These are phyloP conservation scores for Cephalopachus bancanus DNA, from an alignment of 2,797 vertebrate genomes.

Conservation along the genomic window DNA sequence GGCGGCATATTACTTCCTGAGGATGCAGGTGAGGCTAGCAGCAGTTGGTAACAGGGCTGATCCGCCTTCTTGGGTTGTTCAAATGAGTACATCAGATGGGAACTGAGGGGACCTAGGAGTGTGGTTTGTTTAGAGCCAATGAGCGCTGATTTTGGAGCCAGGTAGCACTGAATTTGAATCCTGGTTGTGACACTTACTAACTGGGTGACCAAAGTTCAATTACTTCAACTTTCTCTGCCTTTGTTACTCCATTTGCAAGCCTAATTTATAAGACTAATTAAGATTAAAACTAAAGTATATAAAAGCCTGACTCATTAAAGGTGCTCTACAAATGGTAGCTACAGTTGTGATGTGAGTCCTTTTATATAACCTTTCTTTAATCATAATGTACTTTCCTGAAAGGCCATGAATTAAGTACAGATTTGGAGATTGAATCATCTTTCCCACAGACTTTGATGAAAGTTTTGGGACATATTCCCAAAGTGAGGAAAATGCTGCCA, in stretches of 20 bases:
- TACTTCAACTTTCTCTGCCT: neutral
- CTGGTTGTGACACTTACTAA: neutral
- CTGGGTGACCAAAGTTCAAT: neutral
- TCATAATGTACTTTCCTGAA: neutral
- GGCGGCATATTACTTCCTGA: neutral
- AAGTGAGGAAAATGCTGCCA: neutral
- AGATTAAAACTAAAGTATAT: neutral
- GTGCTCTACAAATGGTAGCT: neutral
- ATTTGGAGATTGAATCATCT: slow-evolving; percentile 12
- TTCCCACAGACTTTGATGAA: neutral
- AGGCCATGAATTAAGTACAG: neutral
- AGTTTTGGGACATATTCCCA: neutral
- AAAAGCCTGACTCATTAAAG: neutral
- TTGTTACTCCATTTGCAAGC: neutral
- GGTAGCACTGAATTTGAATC: neutral
- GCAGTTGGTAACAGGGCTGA: neutral
- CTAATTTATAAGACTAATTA: neutral
- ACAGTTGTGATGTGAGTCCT: neutral
- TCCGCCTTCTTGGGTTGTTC: neutral
- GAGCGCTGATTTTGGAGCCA: neutral
- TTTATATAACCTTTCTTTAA: neutral
- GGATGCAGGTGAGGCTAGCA: neutral
- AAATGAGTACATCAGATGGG: neutral
- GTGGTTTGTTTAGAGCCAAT: neutral
- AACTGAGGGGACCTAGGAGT: neutral